Conservation (phyloP, 2,113 vertebrate genomes). For the human region DNA sequence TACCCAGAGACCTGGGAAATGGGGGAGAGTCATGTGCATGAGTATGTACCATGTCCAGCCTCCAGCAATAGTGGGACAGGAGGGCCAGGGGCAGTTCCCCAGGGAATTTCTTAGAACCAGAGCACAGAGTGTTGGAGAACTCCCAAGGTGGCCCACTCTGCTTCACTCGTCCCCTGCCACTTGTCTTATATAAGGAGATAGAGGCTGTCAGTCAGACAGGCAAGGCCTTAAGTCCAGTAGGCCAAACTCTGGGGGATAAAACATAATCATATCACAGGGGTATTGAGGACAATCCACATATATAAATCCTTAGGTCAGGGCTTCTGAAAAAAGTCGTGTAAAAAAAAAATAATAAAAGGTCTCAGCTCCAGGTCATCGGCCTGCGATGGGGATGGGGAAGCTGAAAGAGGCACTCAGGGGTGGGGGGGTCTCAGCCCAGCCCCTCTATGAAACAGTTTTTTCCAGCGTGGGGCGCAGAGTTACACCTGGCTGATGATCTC, state of each 20-base stretch:
- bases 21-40: fast-evolving
- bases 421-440: neutral
- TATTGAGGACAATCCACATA: neutral
- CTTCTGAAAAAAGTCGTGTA: neutral
- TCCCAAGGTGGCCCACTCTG: fast-evolving
- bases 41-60: neutral
- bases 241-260: neutral
- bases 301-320: constrained; percentile 34
- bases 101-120: neutral
- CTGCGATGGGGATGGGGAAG: constrained; percentile 58
- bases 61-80: neutral
- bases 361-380: constrained; percentile 70
- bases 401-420: neutral
- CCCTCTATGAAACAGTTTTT: neutral
- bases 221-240: neutral
- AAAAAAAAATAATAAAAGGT: neutral
- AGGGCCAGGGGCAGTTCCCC: neutral
- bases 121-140: neutral
- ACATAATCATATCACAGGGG: neutral
- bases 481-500: constrained; percentile 94
- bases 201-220: neutral
- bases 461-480: neutral
- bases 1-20: neutral
- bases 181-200: neutral
- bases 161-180: fast-evolving